Conservation (phyloP, 2,888 invertebrate genomes). For the Amblyjoppa proteus region DNA sequence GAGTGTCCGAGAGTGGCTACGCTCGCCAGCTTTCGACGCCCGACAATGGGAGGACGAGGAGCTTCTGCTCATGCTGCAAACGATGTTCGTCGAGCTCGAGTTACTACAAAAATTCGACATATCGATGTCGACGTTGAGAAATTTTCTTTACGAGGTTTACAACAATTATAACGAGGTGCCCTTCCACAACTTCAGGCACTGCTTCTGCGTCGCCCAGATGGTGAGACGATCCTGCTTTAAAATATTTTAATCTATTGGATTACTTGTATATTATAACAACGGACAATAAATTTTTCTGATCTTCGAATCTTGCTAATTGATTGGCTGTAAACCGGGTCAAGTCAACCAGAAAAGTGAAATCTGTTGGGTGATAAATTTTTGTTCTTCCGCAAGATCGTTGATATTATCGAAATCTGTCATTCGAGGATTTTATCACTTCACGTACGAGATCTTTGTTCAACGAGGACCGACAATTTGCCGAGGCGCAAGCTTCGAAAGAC, state of each 20-base stretch:
- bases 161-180: slow-evolving; percentile 95
- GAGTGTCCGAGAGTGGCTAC: slow-evolving; percentile 88
- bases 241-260: neutral
- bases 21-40: slow-evolving; percentile 92
- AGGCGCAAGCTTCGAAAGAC: too few relatives aligned
- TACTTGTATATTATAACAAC: neutral
- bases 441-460: too few relatives aligned
- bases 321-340: too few relatives aligned
- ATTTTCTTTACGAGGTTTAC: slow-evolving; percentile 91
- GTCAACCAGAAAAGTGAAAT: too few relatives aligned
- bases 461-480: too few relatives aligned
- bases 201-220: slow-evolving; percentile 95
- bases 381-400: too few relatives aligned
- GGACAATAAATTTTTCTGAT: neutral
- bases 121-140: slow-evolving; percentile 89
- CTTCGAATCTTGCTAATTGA: neutral
- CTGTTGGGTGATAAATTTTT: too few relatives aligned
- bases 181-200: slow-evolving; percentile 95
- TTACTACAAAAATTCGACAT: slow-evolving; percentile 91
- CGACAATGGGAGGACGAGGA: slow-evolving; percentile 94
- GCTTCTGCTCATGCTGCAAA: slow-evolving; percentile 91
- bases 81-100: slow-evolving; percentile 93
- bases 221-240: slow-evolving; percentile 85
- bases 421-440: too few relatives aligned
- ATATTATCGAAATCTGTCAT: too few relatives aligned